A percentile compares a stretch with the other conserved stretches of the same genome.
Conservation (phyloP, 2,888 invertebrate genomes). For the Drosophila neonasuta region DNA sequence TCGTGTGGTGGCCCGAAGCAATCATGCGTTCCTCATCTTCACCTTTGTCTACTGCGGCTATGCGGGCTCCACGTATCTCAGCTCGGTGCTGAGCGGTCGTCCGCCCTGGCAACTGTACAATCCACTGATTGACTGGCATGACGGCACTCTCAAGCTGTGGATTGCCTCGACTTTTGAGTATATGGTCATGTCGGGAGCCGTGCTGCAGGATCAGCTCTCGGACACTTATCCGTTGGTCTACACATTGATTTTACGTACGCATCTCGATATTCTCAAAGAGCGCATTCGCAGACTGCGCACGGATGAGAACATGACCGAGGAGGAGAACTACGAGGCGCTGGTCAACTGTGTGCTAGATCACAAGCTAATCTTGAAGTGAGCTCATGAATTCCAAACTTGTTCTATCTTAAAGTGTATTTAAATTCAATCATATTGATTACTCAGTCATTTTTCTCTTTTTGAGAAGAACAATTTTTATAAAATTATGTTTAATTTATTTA, state of each 20-base stretch:
- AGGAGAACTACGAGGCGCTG: conserved; percentile 65
- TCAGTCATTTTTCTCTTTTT: too few species aligned
- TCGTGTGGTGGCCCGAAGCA: conserved; percentile 53
- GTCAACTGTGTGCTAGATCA: conserved; percentile 69
- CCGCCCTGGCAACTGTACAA: conserved; percentile 73
- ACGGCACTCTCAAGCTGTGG: conserved; percentile 42
- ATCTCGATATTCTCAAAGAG: conserved; percentile 60
- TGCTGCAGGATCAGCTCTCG: conserved; percentile 65
- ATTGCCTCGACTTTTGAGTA: conserved; percentile 61
- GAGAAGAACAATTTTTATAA: too few species aligned
- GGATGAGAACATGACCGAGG: conserved; percentile 39
- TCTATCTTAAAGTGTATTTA: too few species aligned
- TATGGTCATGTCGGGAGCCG: conserved; percentile 56
- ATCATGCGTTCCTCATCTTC: conserved; percentile 61
- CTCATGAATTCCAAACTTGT: too few species aligned
- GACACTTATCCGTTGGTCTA: conserved; percentile 65
- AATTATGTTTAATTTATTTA: too few species aligned
- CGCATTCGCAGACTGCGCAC: conserved; percentile 56
- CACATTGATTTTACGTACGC: conserved; percentile 59
- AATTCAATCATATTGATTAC: too few species aligned
- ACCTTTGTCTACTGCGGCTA: conserved; percentile 58
- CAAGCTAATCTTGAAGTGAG: conserved; percentile 67
- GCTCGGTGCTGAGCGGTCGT: conserved; percentile 53
- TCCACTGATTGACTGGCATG: conserved; percentile 68
- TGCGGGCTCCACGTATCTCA: conserved; percentile 58